phyloP scores from a whole-genome alignment of 1,140 invertebrate species.

The Drosophila suzukii region DNA sequence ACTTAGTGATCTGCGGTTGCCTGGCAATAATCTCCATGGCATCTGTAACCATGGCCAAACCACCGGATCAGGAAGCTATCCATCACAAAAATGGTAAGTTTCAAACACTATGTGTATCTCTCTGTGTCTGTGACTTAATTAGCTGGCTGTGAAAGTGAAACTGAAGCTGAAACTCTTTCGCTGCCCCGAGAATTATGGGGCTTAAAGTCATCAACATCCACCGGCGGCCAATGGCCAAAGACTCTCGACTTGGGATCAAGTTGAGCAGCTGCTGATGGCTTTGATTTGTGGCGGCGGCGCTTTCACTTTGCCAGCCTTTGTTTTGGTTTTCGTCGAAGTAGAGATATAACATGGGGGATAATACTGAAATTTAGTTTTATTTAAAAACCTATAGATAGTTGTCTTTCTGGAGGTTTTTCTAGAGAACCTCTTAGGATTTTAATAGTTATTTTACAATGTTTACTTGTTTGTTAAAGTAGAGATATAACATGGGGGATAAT shows the following conservation, averaged over 20 bases:
- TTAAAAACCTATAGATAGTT: background rate
- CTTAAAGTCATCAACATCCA: constrained; percentile 51
- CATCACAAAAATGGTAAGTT: constrained; percentile 58
- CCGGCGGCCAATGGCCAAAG: constrained; percentile 29
- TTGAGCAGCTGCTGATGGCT: constrained; percentile 32
- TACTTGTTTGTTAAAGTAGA: too few relatives aligned
- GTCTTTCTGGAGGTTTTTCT: too few relatives aligned
- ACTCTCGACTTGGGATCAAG: constrained; percentile 8
- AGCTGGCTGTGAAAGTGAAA: constrained; percentile 67
- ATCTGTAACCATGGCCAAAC: constrained; percentile 48
- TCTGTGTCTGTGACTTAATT: constrained; percentile 42
- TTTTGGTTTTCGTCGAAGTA: constrained; percentile 2
- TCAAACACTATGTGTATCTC: background rate
- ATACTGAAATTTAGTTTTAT: background rate
- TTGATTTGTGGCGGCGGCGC: constrained; percentile 70
- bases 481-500: too few relatives aligned
- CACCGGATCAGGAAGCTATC: constrained; percentile 57
- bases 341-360: background rate
- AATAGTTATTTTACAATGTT: too few relatives aligned
- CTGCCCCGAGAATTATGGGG: constrained; percentile 47
- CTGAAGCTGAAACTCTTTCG: constrained; percentile 17
- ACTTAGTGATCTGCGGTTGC: constrained; percentile 14
- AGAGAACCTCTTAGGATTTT: too few relatives aligned
- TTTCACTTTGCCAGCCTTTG: constrained; percentile 63
- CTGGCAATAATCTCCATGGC: constrained; percentile 29